These are phyloP conservation scores for Drosophila tani DNA, from an alignment of 1,140 invertebrate species.

Conservation along the genomic window DNA sequence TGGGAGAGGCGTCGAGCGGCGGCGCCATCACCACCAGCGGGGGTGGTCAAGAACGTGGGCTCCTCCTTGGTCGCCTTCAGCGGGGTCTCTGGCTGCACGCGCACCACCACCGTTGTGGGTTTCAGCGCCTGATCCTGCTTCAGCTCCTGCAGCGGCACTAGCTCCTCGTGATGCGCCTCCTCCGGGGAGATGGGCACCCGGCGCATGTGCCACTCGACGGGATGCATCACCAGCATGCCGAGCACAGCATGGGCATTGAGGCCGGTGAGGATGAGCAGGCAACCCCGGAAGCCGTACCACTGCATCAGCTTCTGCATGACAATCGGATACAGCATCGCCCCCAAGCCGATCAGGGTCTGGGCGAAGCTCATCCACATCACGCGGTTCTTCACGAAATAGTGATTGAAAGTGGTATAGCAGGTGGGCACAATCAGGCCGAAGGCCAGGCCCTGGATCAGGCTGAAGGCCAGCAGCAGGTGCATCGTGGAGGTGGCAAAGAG, in stretches of 20 bases:
- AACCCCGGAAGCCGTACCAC: constrained; percentile 88
- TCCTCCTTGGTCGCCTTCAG: constrained; percentile 26
- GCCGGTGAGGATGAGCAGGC: constrained; percentile 87
- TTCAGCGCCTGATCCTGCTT: background rate
- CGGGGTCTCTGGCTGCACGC: constrained; percentile 65
- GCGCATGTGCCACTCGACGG: constrained; percentile 89
- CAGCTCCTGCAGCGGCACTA: constrained; percentile 9
- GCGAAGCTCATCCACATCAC: constrained; percentile 87
- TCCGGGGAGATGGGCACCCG: constrained; percentile 68
- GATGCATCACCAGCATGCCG: constrained; percentile 88
- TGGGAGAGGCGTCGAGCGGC: constrained; percentile 49
- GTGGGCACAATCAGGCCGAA: constrained; percentile 87
- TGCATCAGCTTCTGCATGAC: constrained; percentile 86
- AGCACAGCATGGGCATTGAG: constrained; percentile 88
- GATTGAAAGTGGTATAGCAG: constrained; percentile 87
- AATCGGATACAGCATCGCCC: constrained; percentile 87
- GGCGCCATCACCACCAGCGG: background rate
- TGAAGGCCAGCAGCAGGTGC: constrained; percentile 86
- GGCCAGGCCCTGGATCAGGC: constrained; percentile 87
- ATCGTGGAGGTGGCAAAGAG: constrained; percentile 86
- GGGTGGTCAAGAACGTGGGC: constrained; percentile 11
- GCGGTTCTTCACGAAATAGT: constrained; percentile 87
- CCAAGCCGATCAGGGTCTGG: constrained; percentile 87
- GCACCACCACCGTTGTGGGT: constrained; percentile 32
- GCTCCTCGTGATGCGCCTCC: constrained; percentile 47